A percentile compares a stretch with the other conserved stretches of the same genome.
These are phyloP conservation scores for Eumacrocentrus americanus DNA, from an alignment of 2,888 invertebrate species.

Conservation along the genomic window DNA sequence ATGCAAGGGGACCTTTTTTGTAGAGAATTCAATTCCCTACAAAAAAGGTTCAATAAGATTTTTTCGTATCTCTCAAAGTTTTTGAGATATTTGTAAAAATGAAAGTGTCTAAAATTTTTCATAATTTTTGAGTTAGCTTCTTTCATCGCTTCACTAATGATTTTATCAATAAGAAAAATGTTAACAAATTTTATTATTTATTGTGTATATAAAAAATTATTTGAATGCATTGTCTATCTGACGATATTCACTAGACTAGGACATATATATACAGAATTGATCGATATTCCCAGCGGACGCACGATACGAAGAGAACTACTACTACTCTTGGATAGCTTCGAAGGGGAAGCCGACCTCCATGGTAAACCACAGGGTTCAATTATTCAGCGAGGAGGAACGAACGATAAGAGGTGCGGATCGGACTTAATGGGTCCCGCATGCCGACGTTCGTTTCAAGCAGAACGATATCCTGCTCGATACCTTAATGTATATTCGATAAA, in stretches of 20 bases:
- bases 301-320: not conserved
- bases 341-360: slow-evolving; percentile 29
- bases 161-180: too few species aligned
- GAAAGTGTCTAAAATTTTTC: too few species aligned
- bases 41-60: too few species aligned
- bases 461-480: slow-evolving; percentile 11
- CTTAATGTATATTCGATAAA: slow-evolving; percentile 14
- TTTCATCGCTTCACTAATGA: too few species aligned
- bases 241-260: not conserved
- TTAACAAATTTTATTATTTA: too few species aligned
- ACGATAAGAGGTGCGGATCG: slow-evolving; percentile 40
- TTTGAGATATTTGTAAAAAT: too few species aligned
- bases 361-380: slow-evolving; percentile 33
- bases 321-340: not conserved
- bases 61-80: too few species aligned
- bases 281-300: slow-evolving; percentile 8
- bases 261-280: not conserved
- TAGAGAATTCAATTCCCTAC: too few species aligned
- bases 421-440: slow-evolving; percentile 41
- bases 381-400: slow-evolving; percentile 41
- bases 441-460: slow-evolving; percentile 15
- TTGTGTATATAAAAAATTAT: not conserved
- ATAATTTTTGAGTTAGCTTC: too few species aligned
- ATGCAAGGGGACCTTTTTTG: too few species aligned
- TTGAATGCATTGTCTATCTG: not conserved